A percentile compares a stretch with the other conserved stretches of the same genome.
Evolutionary conservation across 2,888 invertebrate genomes (phyloP).

Genomic region (Hypomecis punctinalis): DNA sequence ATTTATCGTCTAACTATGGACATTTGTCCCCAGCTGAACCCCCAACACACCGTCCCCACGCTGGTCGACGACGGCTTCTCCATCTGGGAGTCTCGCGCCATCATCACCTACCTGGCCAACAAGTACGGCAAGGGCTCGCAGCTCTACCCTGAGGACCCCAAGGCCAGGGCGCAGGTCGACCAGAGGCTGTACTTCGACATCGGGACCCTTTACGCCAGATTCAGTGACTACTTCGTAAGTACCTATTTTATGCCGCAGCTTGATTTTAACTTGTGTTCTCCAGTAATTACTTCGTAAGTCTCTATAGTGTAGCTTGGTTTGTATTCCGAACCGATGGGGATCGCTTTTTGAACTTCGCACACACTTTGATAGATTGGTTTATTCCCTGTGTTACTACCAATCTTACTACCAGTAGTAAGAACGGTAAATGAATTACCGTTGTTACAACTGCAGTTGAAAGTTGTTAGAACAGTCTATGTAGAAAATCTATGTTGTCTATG

Average conservation of each 20-base stretch:
- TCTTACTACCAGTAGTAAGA: too few relatives aligned
- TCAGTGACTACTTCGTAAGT: constrained; percentile 90
- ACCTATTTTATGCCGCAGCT: background rate
- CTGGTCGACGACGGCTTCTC: constrained; percentile 92
- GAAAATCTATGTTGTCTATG: too few relatives aligned
- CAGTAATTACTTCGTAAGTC: too few relatives aligned
- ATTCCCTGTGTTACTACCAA: too few relatives aligned
- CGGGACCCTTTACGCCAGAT: constrained; percentile 89
- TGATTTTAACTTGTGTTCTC: too few relatives aligned
- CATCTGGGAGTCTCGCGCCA: constrained; percentile 94
- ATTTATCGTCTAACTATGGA: background rate
- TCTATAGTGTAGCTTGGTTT: too few relatives aligned
- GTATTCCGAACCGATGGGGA: too few relatives aligned
- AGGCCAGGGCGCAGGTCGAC: constrained; percentile 91
- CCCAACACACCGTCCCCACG: constrained; percentile 94
- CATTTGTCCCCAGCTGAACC: constrained; percentile 87
- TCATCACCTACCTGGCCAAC: constrained; percentile 91
- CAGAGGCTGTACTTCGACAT: constrained; percentile 92
- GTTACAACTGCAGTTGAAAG: too few relatives aligned
- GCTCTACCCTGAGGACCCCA: constrained; percentile 91
- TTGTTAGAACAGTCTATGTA: too few relatives aligned
- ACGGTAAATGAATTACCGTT: too few relatives aligned
- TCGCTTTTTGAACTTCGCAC: too few relatives aligned
- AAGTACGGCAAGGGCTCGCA: constrained; percentile 92
- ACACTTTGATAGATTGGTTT: too few relatives aligned